These are phyloP conservation scores for Geophilus truncorum DNA, from an alignment of 2,888 invertebrate species.

Conservation along the genomic window DNA sequence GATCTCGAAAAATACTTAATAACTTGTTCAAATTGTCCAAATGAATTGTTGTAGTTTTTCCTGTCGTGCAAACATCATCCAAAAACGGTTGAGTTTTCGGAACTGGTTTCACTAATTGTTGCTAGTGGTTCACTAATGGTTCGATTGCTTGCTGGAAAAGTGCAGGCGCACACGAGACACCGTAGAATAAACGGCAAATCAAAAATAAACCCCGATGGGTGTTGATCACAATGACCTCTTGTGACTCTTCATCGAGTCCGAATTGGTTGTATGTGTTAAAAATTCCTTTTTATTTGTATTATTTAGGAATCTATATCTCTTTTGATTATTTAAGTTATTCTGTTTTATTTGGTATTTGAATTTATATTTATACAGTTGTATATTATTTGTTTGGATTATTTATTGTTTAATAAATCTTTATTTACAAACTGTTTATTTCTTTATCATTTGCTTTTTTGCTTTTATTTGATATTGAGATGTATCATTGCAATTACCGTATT, in stretches of 20 bases:
- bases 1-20: neutral
- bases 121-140: too few species aligned
- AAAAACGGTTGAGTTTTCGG: neutral
- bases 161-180: neutral
- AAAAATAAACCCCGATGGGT: neutral
- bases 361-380: too few species aligned
- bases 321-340: too few species aligned
- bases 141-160: neutral
- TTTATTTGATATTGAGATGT: too few species aligned
- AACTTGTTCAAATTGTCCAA: neutral
- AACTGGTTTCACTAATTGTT: neutral
- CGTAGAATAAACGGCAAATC: neutral
- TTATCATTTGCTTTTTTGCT: too few species aligned
- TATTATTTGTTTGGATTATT: too few species aligned
- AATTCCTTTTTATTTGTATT: too few species aligned
- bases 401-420: too few species aligned
- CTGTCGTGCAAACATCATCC: neutral
- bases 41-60: neutral
- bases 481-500: too few species aligned
- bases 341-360: too few species aligned
- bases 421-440: too few species aligned
- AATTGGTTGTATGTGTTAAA: neutral
- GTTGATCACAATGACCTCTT: neutral
- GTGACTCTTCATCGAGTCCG: neutral
- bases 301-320: too few species aligned